Evolutionary conservation across 2,797 vertebrate genomes (phyloP).

Genomic region (Perdix hodgsoniae): DNA sequence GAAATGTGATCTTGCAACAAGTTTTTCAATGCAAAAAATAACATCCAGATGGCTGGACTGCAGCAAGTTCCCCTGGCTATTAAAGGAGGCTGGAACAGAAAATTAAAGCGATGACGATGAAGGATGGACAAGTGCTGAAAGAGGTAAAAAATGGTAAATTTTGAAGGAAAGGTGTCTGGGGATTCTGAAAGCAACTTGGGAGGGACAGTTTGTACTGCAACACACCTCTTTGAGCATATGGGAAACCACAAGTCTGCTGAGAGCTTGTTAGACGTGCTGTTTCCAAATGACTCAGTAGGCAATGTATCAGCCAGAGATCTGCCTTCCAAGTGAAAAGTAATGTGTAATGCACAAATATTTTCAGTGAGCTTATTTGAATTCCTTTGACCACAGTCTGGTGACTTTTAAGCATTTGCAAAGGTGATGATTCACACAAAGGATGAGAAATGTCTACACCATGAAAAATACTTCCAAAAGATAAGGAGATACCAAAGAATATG

Average conservation of each 20-base stretch:
- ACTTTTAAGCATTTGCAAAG: background rate
- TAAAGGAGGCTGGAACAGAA: background rate
- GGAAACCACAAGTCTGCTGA: background rate
- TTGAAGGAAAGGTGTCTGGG: background rate
- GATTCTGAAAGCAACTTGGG: background rate
- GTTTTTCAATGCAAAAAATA: background rate
- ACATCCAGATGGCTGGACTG: background rate
- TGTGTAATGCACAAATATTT: background rate
- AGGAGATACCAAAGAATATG: background rate
- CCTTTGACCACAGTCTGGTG: background rate
- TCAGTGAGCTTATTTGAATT: background rate
- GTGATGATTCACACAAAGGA: background rate
- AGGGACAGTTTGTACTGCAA: background rate
- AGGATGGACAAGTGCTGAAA: background rate
- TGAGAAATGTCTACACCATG: background rate
- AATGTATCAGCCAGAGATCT: background rate
- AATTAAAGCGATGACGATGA: background rate
- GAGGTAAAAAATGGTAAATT: fast-evolving
- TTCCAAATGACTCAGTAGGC: background rate
- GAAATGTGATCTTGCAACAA: background rate
- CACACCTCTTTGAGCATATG: background rate
- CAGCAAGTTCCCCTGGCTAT: background rate
- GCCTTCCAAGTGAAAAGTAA: fast-evolving
- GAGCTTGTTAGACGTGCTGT: background rate
- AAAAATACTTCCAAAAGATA: background rate